Percentiles rank a stretch among this genome's conserved stretches.
Conservation (phyloP, 2,888 invertebrate species). For the Melanostoma mellinum region DNA sequence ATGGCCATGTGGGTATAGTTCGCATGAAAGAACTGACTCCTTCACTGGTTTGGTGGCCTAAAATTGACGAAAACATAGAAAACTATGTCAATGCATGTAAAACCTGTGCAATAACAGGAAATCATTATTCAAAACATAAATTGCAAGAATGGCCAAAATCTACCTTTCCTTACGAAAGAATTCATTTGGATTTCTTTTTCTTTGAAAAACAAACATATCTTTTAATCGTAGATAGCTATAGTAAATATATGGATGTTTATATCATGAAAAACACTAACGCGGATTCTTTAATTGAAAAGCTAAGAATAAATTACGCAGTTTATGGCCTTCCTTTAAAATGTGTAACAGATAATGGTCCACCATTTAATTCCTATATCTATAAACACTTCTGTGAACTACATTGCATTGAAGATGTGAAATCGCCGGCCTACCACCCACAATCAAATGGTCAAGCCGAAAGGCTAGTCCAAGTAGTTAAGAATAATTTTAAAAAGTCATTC, state of each 20-base stretch:
- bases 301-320: conserved; percentile 4
- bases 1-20: conserved; percentile 1
- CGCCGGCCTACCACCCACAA: conserved; percentile 16
- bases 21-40: neutral
- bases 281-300: conserved; percentile 4
- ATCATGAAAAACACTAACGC: conserved; percentile 9
- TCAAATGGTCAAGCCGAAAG: conserved; percentile 15
- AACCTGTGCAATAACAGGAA: conserved; percentile 8
- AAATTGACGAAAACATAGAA: conserved; percentile 10
- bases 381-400: conserved; percentile 22
- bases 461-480: conserved; percentile 23
- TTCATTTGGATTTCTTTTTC: neutral
- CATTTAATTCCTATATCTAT: neutral
- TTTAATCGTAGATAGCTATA: neutral
- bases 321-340: conserved; percentile 1
- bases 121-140: conserved; percentile 11
- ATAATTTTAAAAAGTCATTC: neutral
- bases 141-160: neutral
- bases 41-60: conserved; percentile 1
- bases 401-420: conserved; percentile 24
- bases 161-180: neutral
- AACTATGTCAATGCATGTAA: conserved; percentile 2
- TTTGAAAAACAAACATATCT: neutral
- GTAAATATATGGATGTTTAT: neutral
- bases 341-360: neutral